Percentiles rank a stretch among this genome's conserved stretches.
These are phyloP conservation scores for Crocodylus rhombifer DNA, from an alignment of 2,797 vertebrate species.

Conservation along the genomic window DNA sequence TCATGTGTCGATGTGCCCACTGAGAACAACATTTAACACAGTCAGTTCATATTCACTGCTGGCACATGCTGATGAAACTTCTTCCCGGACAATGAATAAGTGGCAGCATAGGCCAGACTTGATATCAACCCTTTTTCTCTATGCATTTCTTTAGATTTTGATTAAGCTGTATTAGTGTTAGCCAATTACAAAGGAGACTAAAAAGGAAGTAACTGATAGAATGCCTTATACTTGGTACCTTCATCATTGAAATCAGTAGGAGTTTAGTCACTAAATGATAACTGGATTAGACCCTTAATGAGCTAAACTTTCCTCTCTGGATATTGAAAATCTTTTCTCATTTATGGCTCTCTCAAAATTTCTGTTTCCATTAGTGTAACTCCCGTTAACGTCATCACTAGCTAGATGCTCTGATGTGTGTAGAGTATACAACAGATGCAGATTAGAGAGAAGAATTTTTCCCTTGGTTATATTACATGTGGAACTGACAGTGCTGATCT, in stretches of 20 bases:
- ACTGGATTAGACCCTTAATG: conserved; percentile 2
- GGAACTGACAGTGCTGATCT: conserved; percentile 18
- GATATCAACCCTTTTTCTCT: background rate
- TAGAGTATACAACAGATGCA: conserved; percentile 31
- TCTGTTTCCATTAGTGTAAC: conserved; percentile 33
- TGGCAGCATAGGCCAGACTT: background rate
- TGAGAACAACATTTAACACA: background rate
- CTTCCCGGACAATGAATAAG: background rate
- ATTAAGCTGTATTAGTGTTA: conserved; percentile 8
- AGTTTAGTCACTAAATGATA: background rate
- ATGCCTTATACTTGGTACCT: background rate
- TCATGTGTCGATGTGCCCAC: too few relatives aligned
- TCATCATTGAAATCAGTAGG: background rate
- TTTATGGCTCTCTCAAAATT: conserved; percentile 37
- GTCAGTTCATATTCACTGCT: background rate
- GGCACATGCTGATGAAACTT: background rate
- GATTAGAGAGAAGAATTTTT: conserved; percentile 30
- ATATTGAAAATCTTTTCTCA: background rate
- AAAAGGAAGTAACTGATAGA: background rate
- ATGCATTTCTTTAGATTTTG: background rate
- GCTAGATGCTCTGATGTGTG: conserved; percentile 9
- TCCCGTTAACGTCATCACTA: background rate
- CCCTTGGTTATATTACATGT: background rate
- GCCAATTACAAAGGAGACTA: background rate
- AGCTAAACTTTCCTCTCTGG: background rate